Evolutionary conservation across 1,140 invertebrate species (phyloP).

Genomic region (Drosophila insularis): DNA sequence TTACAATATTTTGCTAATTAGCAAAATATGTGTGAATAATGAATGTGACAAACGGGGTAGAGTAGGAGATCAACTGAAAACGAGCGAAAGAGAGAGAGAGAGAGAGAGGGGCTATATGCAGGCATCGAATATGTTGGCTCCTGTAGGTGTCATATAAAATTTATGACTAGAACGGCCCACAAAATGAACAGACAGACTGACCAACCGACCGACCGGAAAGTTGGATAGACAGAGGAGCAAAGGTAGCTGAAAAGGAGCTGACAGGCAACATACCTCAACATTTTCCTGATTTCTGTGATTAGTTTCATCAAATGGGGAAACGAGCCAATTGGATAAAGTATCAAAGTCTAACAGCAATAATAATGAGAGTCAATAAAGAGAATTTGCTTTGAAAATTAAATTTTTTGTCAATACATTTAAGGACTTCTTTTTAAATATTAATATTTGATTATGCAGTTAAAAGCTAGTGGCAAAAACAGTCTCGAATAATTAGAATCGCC

Average conservation of each 20-base stretch:
- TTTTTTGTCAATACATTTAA: too few relatives aligned
- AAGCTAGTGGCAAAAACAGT: too few relatives aligned
- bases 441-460: too few relatives aligned
- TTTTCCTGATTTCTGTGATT: slow-evolving; percentile 52
- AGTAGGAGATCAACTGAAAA: background rate
- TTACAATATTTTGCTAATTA: slow-evolving; percentile 81
- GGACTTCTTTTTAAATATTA: too few relatives aligned
- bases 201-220: too few relatives aligned
- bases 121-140: slow-evolving; percentile 15
- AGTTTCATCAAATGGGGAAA: slow-evolving; percentile 29
- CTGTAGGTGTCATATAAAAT: slow-evolving; percentile 73
- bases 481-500: too few relatives aligned
- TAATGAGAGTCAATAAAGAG: too few relatives aligned
- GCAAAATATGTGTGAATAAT: slow-evolving; percentile 79
- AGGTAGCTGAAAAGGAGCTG: slow-evolving; percentile 15
- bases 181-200: slow-evolving; percentile 26
- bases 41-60: slow-evolving; percentile 43
- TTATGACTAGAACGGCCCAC: slow-evolving; percentile 60
- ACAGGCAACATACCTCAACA: slow-evolving; percentile 40
- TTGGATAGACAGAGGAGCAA: background rate
- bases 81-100: background rate
- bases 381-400: background rate
- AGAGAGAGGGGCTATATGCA: background rate
- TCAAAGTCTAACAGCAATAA: background rate
- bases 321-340: too few relatives aligned